phyloP scores from a whole-genome alignment of 2,797 vertebrate genomes.

The Anguilla pacifica region DNA sequence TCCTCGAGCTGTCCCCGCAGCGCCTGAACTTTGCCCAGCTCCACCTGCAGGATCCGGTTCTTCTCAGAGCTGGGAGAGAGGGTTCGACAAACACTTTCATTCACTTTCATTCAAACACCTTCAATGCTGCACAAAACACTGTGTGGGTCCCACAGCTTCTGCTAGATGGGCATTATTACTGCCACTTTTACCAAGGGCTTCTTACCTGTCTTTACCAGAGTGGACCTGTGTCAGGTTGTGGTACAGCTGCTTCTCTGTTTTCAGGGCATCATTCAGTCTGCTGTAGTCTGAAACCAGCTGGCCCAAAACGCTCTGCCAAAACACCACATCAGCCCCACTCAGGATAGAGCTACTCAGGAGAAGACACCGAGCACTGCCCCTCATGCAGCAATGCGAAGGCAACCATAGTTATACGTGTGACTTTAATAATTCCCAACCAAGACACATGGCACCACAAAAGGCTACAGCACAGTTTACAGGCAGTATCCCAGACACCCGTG shows the following conservation, averaged over 20 bases:
- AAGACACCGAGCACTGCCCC: neutral
- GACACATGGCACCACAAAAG: neutral
- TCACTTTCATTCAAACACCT: neutral
- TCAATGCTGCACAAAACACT: neutral
- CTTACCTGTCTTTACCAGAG: slow-evolving; percentile 68
- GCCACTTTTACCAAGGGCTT: neutral
- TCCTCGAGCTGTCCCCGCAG: slow-evolving; percentile 75
- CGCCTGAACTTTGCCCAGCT: slow-evolving; percentile 70
- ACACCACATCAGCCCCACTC: neutral
- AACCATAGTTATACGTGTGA: neutral
- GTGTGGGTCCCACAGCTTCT: neutral
- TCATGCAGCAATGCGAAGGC: neutral
- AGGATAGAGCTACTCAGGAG: neutral
- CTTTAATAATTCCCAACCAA: neutral
- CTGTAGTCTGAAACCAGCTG: slow-evolving; percentile 68
- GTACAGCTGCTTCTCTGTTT: slow-evolving; percentile 74
- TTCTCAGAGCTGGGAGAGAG: slow-evolving; percentile 60
- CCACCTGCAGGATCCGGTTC: slow-evolving; percentile 69
- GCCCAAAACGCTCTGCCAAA: slow-evolving; percentile 67
- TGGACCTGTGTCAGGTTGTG: slow-evolving; percentile 72
- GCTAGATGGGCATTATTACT: neutral
- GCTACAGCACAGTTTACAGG: neutral
- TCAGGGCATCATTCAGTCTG: slow-evolving; percentile 72
- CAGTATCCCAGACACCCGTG: neutral
- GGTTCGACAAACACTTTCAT: neutral